These are phyloP conservation scores for Hirtodrosophila cameraria DNA, from an alignment of 2,888 invertebrate species.

Conservation along the genomic window DNA sequence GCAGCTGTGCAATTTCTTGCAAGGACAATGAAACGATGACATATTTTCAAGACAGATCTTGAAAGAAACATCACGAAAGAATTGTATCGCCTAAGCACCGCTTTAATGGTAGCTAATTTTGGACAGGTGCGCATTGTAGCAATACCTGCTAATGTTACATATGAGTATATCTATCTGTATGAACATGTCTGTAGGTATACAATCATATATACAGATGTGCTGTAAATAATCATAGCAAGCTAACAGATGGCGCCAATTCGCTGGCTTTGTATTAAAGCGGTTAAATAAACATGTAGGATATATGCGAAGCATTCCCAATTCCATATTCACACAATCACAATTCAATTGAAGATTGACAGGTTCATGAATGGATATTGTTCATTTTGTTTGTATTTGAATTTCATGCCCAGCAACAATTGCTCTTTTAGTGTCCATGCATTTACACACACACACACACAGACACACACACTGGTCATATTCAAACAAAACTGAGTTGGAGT, in stretches of 20 bases:
- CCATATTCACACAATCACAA: constrained; percentile 65
- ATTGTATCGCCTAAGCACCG: no score
- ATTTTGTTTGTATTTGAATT: constrained; percentile 72
- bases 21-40: no score
- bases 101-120: no score
- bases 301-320: constrained; percentile 43
- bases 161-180: background rate
- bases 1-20: no score
- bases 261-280: constrained; percentile 54
- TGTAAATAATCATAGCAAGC: constrained; percentile 37
- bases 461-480: no score
- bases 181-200: background rate
- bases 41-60: no score
- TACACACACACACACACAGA: no score
- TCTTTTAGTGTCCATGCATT: constrained; percentile 65
- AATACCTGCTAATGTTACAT: background rate
- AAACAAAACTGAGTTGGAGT: constrained; percentile 17
- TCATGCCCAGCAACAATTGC: constrained; percentile 67
- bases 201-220: constrained; percentile 19
- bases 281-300: constrained; percentile 69
- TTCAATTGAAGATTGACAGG: constrained; percentile 78
- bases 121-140: no score
- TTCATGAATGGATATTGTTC: constrained; percentile 73
- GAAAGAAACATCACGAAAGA: no score
- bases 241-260: constrained; percentile 75